These are phyloP conservation scores for Ursus arctos DNA, from an alignment of 2,113 vertebrate species.

Conservation along the genomic window DNA sequence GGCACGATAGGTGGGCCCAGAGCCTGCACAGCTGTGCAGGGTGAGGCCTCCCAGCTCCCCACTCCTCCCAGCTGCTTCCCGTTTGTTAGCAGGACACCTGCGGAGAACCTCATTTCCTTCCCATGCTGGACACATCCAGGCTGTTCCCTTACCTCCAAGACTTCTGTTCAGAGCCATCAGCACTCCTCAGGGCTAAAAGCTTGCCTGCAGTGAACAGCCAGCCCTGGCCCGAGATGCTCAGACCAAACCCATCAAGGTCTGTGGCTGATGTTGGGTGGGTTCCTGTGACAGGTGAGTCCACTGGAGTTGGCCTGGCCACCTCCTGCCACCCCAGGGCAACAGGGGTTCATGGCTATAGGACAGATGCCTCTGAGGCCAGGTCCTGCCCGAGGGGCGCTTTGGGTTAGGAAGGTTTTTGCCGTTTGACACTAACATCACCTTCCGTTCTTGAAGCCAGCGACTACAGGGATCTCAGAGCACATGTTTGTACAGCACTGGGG, in stretches of 20 bases:
- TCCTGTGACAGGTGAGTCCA: not conserved
- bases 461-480: not conserved
- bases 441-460: not conserved
- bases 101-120: not conserved
- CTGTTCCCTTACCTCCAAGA: not conserved
- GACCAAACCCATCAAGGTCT: too few relatives aligned
- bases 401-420: not conserved
- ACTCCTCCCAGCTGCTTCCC: constrained; percentile 40
- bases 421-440: not conserved
- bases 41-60: not conserved
- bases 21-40: not conserved
- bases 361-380: not conserved
- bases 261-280: not conserved
- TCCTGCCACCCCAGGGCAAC: not conserved
- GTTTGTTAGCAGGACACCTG: constrained; percentile 1
- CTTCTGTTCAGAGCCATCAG: not conserved
- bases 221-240: not conserved
- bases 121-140: not conserved
- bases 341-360: accelerated
- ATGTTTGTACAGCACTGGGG: not conserved
- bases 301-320: not conserved
- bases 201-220: not conserved
- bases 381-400: not conserved
- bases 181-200: not conserved
- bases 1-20: not conserved